Evolutionary conservation across 1,140 invertebrate species (phyloP).

Genomic region (Drosophila nebulosa): DNA sequence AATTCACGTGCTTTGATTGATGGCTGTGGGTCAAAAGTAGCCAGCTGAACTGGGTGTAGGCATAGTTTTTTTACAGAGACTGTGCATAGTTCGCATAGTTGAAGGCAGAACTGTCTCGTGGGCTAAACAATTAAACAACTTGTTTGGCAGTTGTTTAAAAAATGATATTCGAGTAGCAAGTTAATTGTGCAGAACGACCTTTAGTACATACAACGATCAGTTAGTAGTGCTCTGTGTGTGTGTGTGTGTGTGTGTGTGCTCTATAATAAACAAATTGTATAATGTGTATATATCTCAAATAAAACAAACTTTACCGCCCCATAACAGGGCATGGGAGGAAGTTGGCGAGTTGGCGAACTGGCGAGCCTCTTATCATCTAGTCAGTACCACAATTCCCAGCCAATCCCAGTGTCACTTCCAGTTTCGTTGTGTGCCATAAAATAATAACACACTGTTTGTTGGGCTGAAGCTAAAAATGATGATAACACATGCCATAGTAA

Average conservation of each 20-base stretch:
- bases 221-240: background rate
- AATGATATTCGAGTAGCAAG: slow-evolving; percentile 35
- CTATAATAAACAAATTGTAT: background rate
- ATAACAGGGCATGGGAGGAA: background rate
- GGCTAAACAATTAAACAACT: background rate
- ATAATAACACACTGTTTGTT: slow-evolving; percentile 1
- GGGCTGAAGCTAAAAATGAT: slow-evolving; percentile 5
- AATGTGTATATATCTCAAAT: background rate
- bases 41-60: too few relatives aligned
- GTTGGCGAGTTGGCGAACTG: too few relatives aligned
- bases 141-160: slow-evolving; percentile 13
- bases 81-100: background rate
- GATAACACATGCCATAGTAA: background rate
- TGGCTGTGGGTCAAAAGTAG: too few relatives aligned
- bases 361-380: background rate
- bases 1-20: background rate
- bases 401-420: slow-evolving; percentile 1
- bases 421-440: slow-evolving; percentile 13
- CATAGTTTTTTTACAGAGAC: too few relatives aligned
- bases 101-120: background rate
- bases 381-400: background rate
- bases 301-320: background rate
- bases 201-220: slow-evolving; percentile 26
- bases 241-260: too few relatives aligned
- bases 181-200: slow-evolving; percentile 28